phyloP scores from a whole-genome alignment of 1,140 invertebrate genomes.

The Bombus sylvicola region DNA sequence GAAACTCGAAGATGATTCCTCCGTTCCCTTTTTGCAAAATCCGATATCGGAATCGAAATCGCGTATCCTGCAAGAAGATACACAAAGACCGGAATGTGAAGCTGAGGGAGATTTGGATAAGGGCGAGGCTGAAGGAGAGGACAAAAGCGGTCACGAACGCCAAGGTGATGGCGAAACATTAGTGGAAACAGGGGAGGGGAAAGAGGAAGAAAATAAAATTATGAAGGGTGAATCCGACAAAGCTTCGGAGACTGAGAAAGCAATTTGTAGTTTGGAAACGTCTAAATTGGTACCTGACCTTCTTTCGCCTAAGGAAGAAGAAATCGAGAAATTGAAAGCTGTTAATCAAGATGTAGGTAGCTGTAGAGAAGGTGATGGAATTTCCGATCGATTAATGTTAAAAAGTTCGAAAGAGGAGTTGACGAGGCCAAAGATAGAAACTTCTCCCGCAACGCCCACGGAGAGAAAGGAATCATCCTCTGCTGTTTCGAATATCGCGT shows the following conservation, averaged over 20 bases:
- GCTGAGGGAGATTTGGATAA: background rate
- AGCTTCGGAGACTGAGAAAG: conserved; percentile 49
- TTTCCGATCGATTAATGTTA: conserved; percentile 35
- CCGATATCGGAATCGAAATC: conserved; percentile 8
- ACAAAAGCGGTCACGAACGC: background rate
- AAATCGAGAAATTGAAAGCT: conserved; percentile 47
- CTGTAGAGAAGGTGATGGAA: conserved; percentile 46
- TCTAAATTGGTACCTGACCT: conserved; percentile 65
- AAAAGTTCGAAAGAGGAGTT: conserved; percentile 59
- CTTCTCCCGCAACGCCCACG: conserved; percentile 14
- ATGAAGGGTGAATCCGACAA: conserved; percentile 50
- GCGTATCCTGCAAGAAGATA: conserved; percentile 10
- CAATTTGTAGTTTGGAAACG: conserved; percentile 53
- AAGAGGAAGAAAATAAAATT: background rate
- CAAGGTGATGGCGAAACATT: background rate
- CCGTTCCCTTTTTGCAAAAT: background rate
- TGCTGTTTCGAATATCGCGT: conserved; percentile 19
- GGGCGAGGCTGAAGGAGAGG: background rate
- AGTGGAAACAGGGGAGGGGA: background rate
- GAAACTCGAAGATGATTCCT: conserved; percentile 26
- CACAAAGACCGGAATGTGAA: background rate
- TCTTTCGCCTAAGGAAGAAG: conserved; percentile 54
- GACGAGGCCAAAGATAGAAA: conserved; percentile 57
- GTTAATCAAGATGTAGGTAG: conserved; percentile 43
- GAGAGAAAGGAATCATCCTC: conserved; percentile 61